Conservation (phyloP, 2,113 vertebrate genomes). For the Ctenomys sociabilis region DNA sequence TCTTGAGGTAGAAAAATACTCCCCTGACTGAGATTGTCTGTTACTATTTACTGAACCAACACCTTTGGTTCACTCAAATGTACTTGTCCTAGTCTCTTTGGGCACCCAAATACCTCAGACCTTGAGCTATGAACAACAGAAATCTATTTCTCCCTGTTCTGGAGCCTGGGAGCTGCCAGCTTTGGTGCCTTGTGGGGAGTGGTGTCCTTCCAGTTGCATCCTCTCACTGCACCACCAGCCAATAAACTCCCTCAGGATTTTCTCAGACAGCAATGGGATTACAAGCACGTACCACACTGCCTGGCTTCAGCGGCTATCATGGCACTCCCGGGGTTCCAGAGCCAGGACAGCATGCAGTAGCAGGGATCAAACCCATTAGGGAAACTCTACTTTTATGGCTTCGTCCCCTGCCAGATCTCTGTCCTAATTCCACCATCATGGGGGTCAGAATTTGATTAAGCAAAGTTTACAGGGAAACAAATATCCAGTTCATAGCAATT, state of each 20-base stretch:
- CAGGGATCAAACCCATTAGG: not conserved
- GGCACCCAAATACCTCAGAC: not conserved
- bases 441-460: not conserved
- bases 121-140: not conserved
- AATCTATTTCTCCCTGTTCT: not conserved
- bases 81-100: not conserved
- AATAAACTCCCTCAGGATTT: not conserved
- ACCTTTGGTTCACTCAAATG: not conserved
- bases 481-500: not conserved
- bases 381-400: not conserved
- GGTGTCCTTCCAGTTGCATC: not conserved
- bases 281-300: no score
- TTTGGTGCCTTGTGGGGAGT: not conserved
- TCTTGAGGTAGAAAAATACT: slow-evolving; percentile 12
- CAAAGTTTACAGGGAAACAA: not conserved
- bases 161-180: not conserved
- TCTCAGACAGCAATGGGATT: not conserved
- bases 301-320: no score
- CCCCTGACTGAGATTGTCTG: not conserved
- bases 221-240: not conserved
- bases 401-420: not conserved
- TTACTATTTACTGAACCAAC: slow-evolving; percentile 7
- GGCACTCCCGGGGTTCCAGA: no score
- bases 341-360: no score
- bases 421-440: not conserved